These are phyloP conservation scores for Elachura formosa DNA, from an alignment of 2,113 vertebrate genomes.

Conservation along the genomic window DNA sequence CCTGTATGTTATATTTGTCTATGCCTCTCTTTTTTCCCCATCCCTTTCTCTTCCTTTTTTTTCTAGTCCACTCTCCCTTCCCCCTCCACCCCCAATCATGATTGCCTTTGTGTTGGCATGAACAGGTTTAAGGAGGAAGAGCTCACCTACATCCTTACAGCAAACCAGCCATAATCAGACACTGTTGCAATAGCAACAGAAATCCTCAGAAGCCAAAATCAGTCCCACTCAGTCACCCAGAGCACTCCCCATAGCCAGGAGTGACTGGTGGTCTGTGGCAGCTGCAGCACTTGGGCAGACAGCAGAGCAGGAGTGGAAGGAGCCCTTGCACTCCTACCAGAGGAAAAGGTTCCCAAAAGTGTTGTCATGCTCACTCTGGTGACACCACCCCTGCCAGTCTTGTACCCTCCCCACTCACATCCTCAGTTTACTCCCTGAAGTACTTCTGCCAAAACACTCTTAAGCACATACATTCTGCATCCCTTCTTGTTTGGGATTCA, in stretches of 20 bases:
- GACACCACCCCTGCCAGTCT: neutral
- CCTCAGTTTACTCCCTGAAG: neutral
- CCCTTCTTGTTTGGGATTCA: neutral
- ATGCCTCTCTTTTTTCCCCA: neutral
- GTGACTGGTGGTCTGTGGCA: rapidly evolving
- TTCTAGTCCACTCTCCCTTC: rapidly evolving
- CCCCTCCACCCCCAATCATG: rapidly evolving
- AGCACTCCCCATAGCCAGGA: neutral
- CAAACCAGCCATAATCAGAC: neutral
- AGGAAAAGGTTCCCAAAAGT: neutral
- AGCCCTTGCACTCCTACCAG: rapidly evolving
- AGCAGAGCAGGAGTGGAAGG: neutral
- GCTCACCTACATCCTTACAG: rapidly evolving
- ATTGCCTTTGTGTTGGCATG: neutral
- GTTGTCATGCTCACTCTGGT: no score
- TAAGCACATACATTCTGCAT: neutral
- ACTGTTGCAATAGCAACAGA: neutral
- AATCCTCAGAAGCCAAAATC: neutral
- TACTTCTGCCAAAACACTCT: neutral
- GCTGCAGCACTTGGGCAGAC: neutral
- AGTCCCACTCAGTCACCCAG: neutral
- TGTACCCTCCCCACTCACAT: neutral
- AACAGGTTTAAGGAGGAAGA: neutral
- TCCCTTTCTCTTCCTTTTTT: neutral
- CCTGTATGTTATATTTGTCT: neutral